A percentile compares a stretch with the other conserved stretches of the same genome.
phyloP scores from a whole-genome alignment of 2,888 invertebrate species.

The Sericinus montela region DNA sequence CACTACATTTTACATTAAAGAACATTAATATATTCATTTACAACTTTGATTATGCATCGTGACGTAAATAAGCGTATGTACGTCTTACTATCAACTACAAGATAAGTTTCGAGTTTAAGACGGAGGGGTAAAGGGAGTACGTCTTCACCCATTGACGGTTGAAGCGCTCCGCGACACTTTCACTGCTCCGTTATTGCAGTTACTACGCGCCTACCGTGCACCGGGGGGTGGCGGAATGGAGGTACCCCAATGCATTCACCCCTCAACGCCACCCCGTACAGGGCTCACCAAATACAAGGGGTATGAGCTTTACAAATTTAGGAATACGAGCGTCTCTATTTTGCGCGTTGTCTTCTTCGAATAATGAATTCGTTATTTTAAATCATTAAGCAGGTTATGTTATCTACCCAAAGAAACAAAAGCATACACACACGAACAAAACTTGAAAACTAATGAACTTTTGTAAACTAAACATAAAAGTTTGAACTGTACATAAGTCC shows the following conservation, averaged over 20 bases:
- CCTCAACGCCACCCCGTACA: conserved; percentile 53
- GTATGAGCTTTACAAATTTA: conserved; percentile 57
- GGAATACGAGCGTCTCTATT: conserved; percentile 37
- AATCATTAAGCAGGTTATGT: neutral
- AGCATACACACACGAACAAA: no score
- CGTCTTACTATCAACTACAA: conserved; percentile 62
- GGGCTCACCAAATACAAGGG: conserved; percentile 58
- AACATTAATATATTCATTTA: no score
- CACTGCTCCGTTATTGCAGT: conserved; percentile 78
- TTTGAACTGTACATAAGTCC: no score
- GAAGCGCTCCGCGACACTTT: conserved; percentile 77
- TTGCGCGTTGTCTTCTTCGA: conserved; percentile 25
- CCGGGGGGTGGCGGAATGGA: conserved; percentile 47
- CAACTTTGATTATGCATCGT: neutral
- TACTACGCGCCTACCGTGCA: conserved; percentile 76
- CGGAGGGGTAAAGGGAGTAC: conserved; percentile 72
- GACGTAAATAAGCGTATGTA: conserved; percentile 12
- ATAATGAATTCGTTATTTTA: neutral
- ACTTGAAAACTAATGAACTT: no score
- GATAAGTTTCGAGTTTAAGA: conserved; percentile 70
- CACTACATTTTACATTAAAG: no score
- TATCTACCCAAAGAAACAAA: no score
- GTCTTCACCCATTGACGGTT: conserved; percentile 79
- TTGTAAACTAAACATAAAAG: no score
- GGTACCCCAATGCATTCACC: conserved; percentile 72